Evolutionary conservation across 1,140 invertebrate genomes (phyloP), one percentile per base, ranked within the genome.

Genomic region (Zaprionus ornatus): DNA sequence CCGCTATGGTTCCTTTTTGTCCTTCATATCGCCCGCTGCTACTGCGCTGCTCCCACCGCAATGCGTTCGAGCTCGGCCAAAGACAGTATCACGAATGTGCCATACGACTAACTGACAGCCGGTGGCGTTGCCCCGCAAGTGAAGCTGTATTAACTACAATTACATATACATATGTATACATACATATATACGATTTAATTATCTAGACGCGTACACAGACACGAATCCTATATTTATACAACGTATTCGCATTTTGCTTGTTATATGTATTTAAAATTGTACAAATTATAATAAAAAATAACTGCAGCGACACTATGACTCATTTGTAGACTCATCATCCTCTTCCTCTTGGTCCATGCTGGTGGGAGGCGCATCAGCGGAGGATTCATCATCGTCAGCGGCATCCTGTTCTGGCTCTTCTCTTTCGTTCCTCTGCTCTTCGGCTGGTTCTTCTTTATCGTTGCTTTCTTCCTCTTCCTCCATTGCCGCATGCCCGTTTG

Each of bases 181-280:
- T 71, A 72, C 78, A 81, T 77, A 71, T 40, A 50, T 23, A 50
- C 19, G 45, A 50, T 50, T 50, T 21, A 50, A 50, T 50, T 13
- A 50, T 50, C 45, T 50, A 50, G 19, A 61, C 29, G 56, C 56
- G 35, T 40, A 35, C 75, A 70, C 63, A 10, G 29, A 71, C 50
- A 68, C 67, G 70, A 80, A 88, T 88, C 84, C 84, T 87, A 87
- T 87, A 87, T 87, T 87, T 88, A 88, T 87, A 87, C 69, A 87
- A 87, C 63, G 65, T 87, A 88, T 88, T 81, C 85, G 85, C 78
- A 90, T 81, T 90, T 82, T 85, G 85, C 85, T 90, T 90, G 85
- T 90, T 90, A 90, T 88, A 87, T 78, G 75, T 88, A 90, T 81
- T 82, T 77, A 57, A 79, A 80, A 82, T 72, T 88, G 84, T 88